These are phyloP conservation scores for Drosophila mayaguana DNA, from an alignment of 2,888 invertebrate species.

Conservation along the genomic window DNA sequence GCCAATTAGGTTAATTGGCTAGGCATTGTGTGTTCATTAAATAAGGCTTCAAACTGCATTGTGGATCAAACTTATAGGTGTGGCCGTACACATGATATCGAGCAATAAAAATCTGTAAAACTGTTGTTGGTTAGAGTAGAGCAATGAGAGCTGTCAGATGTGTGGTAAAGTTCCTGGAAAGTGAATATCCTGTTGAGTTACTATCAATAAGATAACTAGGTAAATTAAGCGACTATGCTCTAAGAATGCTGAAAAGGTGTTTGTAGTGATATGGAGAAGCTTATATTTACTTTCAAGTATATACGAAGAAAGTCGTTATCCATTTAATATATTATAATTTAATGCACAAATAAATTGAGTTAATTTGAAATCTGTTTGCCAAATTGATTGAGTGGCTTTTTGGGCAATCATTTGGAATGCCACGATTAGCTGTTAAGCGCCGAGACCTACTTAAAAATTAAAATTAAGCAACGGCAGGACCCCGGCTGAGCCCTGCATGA, in stretches of 20 bases:
- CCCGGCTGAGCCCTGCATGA: slow-evolving; percentile 26
- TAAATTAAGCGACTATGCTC: not conserved
- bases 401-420: slow-evolving; percentile 24
- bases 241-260: not conserved
- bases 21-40: slow-evolving; percentile 7
- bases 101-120: not conserved
- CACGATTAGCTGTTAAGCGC: slow-evolving; percentile 21
- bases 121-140: not conserved
- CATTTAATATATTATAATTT: not conserved
- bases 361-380: slow-evolving; percentile 12
- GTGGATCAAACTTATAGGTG: not conserved
- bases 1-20: slow-evolving; percentile 59
- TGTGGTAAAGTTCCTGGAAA: fast-evolving
- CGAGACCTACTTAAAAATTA: slow-evolving; percentile 53
- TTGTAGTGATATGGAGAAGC: not conserved
- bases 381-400: slow-evolving; percentile 46
- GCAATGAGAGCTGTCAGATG: not conserved
- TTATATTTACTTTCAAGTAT: too few species aligned
- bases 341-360: slow-evolving; percentile 17
- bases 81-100: not conserved
- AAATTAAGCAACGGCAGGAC: slow-evolving; percentile 46
- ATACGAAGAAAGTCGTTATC: not conserved
- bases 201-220: not conserved
- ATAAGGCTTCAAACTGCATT: not conserved
- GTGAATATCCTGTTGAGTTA: not conserved